A percentile compares a stretch with the other conserved stretches of the same genome.
Evolutionary conservation across 1,140 invertebrate genomes (phyloP).

Genomic region (Rhopalosiphum maidis): DNA sequence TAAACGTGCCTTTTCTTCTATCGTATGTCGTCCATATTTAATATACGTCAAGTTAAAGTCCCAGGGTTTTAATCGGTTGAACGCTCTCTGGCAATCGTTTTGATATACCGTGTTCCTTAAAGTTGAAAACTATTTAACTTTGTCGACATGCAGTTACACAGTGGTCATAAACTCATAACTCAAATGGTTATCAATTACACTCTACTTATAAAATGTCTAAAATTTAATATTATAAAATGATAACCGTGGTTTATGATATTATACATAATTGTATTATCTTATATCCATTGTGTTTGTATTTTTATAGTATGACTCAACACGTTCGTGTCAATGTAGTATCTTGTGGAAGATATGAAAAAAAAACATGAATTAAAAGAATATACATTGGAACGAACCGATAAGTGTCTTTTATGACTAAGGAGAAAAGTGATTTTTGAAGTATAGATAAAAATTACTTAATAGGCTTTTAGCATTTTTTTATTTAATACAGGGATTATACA

Average conservation of each 20-base stretch:
- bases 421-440: not conserved
- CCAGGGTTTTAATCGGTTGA: not conserved
- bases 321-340: not conserved
- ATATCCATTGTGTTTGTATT: not conserved
- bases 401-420: slow-evolving; percentile 10
- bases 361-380: not conserved
- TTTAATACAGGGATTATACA: not conserved
- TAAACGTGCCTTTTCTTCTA: not conserved
- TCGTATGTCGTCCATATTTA: not conserved
- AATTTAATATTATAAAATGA: not conserved
- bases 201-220: not conserved
- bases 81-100: not conserved
- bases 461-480: not conserved
- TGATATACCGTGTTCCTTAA: not conserved
- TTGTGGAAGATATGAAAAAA: not conserved
- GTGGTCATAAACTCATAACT: not conserved
- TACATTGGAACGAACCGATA: not conserved
- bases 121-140: not conserved
- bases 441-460: not conserved
- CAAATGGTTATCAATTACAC: not conserved
- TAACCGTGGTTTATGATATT: not conserved
- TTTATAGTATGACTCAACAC: not conserved
- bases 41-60: not conserved
- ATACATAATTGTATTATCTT: not conserved
- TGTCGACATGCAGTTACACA: not conserved